phyloP scores from a whole-genome alignment of 2,888 invertebrate species.

The Megastigmus dorsalis region DNA sequence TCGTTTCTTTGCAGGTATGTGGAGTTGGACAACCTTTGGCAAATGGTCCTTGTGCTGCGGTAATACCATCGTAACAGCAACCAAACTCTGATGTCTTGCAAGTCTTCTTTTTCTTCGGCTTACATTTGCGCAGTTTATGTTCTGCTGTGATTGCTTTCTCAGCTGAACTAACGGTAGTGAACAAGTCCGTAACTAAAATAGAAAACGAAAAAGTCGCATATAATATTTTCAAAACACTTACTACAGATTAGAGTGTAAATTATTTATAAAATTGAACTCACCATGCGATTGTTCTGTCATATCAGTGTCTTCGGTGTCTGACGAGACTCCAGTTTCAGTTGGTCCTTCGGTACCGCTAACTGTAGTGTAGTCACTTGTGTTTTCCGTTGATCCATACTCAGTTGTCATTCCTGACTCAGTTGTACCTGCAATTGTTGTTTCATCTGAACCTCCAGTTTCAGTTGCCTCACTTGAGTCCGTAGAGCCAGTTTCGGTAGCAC shows the following conservation, averaged over 20 bases:
- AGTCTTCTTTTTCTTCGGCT: conserved; percentile 77
- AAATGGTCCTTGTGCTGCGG: conserved; percentile 87
- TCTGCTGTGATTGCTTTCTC: conserved; percentile 76
- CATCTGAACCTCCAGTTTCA: conserved; percentile 44
- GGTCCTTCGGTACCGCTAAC: conserved; percentile 64
- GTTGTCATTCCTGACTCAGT: conserved; percentile 61
- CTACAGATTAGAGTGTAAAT: neutral
- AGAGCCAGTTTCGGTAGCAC: conserved; percentile 37
- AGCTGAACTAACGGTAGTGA: conserved; percentile 77
- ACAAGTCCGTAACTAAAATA: conserved; percentile 72
- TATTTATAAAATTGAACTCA: conserved; percentile 50
- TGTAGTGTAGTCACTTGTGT: conserved; percentile 48
- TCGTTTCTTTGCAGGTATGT: conserved; percentile 85
- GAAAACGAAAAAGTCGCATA: neutral
- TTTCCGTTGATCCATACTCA: conserved; percentile 55
- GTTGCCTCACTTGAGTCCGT: conserved; percentile 50
- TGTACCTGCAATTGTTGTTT: conserved; percentile 40
- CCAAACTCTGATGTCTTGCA: conserved; percentile 84
- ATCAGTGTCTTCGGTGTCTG: conserved; percentile 60
- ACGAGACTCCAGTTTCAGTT: conserved; percentile 47
- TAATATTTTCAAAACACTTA: neutral
- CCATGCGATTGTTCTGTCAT: conserved; percentile 63
- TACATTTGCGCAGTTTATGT: conserved; percentile 77
- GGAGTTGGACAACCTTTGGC: conserved; percentile 85
- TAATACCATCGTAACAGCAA: conserved; percentile 89